phyloP scores from a whole-genome alignment of 2,888 invertebrate species.

The Tetropium fuscum region DNA sequence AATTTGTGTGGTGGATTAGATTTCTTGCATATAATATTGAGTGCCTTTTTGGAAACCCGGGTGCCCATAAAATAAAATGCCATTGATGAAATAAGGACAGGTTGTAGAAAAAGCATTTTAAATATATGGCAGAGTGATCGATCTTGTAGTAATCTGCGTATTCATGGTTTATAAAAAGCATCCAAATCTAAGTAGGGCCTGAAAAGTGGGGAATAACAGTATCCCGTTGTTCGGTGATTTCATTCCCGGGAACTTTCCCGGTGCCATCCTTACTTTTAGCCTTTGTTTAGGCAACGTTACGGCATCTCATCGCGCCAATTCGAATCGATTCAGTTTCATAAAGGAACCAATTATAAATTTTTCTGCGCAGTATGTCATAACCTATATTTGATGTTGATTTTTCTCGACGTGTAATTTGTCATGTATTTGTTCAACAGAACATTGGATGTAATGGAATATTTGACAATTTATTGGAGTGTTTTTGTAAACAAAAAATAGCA shows the following conservation, averaged over 20 bases:
- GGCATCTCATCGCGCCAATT: not conserved
- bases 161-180: conserved; percentile 13
- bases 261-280: conserved; percentile 8
- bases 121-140: conserved; percentile 13
- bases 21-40: too few species aligned
- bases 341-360: too few species aligned
- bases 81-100: conserved; percentile 3
- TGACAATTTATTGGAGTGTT: too few species aligned
- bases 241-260: conserved; percentile 3
- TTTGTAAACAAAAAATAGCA: too few species aligned
- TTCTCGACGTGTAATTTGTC: too few species aligned
- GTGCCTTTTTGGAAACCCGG: too few species aligned
- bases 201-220: conserved; percentile 9
- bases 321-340: too few species aligned
- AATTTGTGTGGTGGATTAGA: too few species aligned
- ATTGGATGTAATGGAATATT: too few species aligned
- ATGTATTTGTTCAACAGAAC: too few species aligned
- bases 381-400: too few species aligned
- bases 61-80: conserved; percentile 8
- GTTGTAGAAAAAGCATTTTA: conserved; percentile 13
- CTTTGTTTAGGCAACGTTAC: conserved; percentile 12
- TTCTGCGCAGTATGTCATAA: too few species aligned
- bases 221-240: conserved; percentile 16
- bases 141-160: conserved; percentile 16
- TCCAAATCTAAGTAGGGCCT: not conserved